Evolutionary conservation across 2,888 invertebrate species (phyloP).

Genomic region (Schizaphis graminum): DNA sequence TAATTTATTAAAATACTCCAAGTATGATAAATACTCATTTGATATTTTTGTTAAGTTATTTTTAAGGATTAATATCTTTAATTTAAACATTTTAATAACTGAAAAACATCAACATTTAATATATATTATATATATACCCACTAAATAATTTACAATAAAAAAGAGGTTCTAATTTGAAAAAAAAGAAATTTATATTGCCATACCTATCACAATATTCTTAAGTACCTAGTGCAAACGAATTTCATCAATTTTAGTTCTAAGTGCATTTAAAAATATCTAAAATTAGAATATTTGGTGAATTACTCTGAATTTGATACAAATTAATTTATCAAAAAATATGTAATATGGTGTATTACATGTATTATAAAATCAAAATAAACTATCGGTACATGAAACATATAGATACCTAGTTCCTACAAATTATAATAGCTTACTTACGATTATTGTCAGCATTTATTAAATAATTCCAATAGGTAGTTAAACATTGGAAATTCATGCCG

Average conservation of each 20-base stretch:
- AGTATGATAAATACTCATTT: background rate
- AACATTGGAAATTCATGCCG: background rate
- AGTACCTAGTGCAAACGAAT: background rate
- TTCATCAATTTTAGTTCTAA: background rate
- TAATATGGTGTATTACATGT: background rate
- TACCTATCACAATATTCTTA: background rate
- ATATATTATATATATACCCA: background rate
- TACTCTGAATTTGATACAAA: background rate
- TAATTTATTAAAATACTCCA: background rate
- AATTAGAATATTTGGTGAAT: background rate
- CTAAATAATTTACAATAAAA: background rate
- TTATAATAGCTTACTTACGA: conserved; percentile 5
- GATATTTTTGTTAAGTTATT: background rate
- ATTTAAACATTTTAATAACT: conserved; percentile 1
- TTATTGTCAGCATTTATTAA: conserved; percentile 30
- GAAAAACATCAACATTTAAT: background rate
- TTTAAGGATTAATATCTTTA: background rate
- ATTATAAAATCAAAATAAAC: background rate
- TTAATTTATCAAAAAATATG: background rate
- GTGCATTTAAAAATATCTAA: background rate
- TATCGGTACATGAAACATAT: background rate
- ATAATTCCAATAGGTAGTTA: background rate
- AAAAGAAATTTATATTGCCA: background rate
- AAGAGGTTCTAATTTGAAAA: background rate
- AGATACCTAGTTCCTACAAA: background rate